Evolutionary conservation across 2,113 vertebrate species (phyloP).

Genomic region (Lipophrys pholis): DNA sequence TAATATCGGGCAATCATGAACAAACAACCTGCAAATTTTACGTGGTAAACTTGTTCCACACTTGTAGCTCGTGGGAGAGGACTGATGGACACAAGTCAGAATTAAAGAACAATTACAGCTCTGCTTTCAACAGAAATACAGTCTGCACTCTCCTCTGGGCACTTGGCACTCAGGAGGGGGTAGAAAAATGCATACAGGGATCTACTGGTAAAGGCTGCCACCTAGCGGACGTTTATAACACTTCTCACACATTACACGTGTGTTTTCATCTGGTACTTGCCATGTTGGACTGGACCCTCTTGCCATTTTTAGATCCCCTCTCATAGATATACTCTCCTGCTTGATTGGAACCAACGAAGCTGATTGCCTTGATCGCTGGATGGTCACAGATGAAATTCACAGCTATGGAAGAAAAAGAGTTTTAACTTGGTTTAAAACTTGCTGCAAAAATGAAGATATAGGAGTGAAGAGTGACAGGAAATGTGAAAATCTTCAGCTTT

Average conservation of each 20-base stretch:
- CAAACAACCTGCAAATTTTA: constrained; percentile 19
- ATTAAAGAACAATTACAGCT: constrained; percentile 9
- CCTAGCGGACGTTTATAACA: constrained; percentile 62
- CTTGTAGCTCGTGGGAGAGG: not conserved
- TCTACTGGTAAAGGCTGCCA: constrained; percentile 65
- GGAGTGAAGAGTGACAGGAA: not conserved
- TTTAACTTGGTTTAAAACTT: not conserved
- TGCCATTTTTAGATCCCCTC: constrained; percentile 94
- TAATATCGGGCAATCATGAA: constrained; percentile 15
- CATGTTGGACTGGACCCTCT: constrained; percentile 98
- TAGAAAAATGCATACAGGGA: not conserved
- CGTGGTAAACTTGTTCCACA: constrained; percentile 7
- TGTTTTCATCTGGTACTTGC: constrained; percentile 74
- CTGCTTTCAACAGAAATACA: no score
- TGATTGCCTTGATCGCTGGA: constrained; percentile 95
- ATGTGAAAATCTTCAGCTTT: not conserved
- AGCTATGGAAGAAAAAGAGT: constrained; percentile 78
- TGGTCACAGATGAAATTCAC: constrained; percentile 98
- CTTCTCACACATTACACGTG: not conserved
- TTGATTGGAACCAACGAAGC: constrained; percentile 98
- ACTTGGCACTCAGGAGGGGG: constrained; percentile 5
- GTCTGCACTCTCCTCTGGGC: constrained; percentile 27
- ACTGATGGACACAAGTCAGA: constrained; percentile 1
- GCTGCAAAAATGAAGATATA: not conserved
- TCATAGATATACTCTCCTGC: constrained; percentile 98